Evolutionary conservation across 2,888 invertebrate genomes (phyloP).

Genomic region (Malthinus flaveolus): DNA sequence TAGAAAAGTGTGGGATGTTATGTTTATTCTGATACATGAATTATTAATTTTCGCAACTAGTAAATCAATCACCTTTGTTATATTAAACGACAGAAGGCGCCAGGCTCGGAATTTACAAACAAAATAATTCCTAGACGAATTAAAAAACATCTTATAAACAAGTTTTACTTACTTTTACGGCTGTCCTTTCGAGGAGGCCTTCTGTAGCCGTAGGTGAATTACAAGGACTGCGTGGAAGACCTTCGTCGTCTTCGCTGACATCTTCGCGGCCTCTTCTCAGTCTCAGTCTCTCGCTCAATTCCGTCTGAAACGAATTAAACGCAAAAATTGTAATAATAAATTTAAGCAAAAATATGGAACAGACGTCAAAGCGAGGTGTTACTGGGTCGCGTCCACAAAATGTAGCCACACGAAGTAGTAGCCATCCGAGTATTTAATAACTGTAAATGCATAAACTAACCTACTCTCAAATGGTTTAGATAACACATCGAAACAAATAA

Average conservation of each 20-base stretch:
- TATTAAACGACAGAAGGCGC: no score
- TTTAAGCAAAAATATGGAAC: constrained; percentile 7
- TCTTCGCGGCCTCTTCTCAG: constrained; percentile 69
- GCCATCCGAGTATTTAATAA: constrained; percentile 11
- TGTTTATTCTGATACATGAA: no score
- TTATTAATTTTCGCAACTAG: no score
- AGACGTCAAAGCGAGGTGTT: constrained; percentile 9
- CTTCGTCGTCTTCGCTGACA: constrained; percentile 72
- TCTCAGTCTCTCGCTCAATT: constrained; percentile 72
- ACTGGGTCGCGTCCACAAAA: constrained; percentile 12
- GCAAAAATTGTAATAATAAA: neutral
- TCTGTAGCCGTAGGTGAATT: constrained; percentile 64
- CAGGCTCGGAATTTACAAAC: neutral
- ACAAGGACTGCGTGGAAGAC: constrained; percentile 74
- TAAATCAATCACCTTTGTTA: no score
- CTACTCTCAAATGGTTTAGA: constrained; percentile 15
- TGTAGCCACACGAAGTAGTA: constrained; percentile 8
- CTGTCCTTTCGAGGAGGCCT: constrained; percentile 55
- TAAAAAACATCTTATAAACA: neutral
- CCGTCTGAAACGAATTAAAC: constrained; percentile 61
- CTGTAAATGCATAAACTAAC: constrained; percentile 16
- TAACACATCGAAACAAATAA: constrained; percentile 21
- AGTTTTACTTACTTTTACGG: constrained; percentile 47
- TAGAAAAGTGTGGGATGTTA: no score
- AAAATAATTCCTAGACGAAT: neutral